Base-by-base conservation (phyloP, 2,113 vertebrate genomes). In the Diglossa brunneiventris region DNA sequence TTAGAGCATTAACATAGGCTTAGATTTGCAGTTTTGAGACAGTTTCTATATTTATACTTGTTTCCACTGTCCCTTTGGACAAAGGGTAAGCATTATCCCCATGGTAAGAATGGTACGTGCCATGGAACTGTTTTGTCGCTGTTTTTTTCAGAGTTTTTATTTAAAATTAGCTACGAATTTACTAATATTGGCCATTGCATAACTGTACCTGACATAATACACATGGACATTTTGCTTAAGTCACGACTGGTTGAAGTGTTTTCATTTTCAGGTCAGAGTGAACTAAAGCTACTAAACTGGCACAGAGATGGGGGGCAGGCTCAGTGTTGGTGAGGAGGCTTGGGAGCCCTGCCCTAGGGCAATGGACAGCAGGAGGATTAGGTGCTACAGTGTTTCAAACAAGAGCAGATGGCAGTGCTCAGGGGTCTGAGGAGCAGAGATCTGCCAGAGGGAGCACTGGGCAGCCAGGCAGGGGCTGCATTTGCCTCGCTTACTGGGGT, bases 1-100 rank as follows among this genome's bases (percentile, higher is more conserved):
- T 96, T 96, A 97, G 96, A 97, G 90, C 94, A 94, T 95, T 96
- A 96, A 97, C 94, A 88, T 96, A 96, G 94, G 94, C 87, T 97
- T 97, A 97, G 90, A 90, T 91, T 95, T 97, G 94, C 92, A 7
- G 89, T 94, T 96, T 97, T 95, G 93, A 96, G 85, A 83, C 95
- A 85, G 85, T 96, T 96, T 96, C 87, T 97, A 90, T 95, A 95
- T 97, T 97, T 97, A 89, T 97, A 97, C 62, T 82, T 95, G 86
- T 97, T 97, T 91, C 93, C 96, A 91, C 73, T 89, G 89, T 93
- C 93, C 93, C 56, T 86, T 44, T 89, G 92, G 83, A 95, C 90
- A 92, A 92, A 95, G 76, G 69, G 41, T 92, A 70, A 87, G 64
- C 94, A 46, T 94, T 87, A 84, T 94, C 53, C 82, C 95, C 87